Evolutionary conservation across 2,888 invertebrate genomes (phyloP).

Genomic region (Calephelis perditalis): DNA sequence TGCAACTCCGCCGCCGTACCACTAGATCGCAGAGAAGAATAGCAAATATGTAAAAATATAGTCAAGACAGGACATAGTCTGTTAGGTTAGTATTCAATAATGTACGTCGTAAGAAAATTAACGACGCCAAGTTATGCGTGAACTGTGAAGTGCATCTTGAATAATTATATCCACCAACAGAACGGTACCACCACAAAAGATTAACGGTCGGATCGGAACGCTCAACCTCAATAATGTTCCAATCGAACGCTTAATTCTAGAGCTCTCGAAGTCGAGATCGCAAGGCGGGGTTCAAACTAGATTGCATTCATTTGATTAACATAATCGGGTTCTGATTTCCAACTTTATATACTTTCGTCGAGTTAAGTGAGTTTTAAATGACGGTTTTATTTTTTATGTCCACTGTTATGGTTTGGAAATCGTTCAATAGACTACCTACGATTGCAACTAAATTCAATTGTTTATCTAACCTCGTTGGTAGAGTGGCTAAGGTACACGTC

Average conservation of each 20-base stretch:
- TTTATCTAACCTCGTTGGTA: too few relatives aligned
- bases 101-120: background rate
- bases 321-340: conserved; percentile 28
- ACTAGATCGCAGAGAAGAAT: too few relatives aligned
- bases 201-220: conserved; percentile 49
- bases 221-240: conserved; percentile 45
- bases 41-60: too few relatives aligned
- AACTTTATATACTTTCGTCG: conserved; percentile 25
- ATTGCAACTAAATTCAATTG: too few relatives aligned
- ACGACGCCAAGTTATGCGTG: conserved; percentile 12
- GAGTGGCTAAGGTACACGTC: too few relatives aligned
- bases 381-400: too few relatives aligned
- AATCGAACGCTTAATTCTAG: conserved; percentile 47
- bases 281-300: conserved; percentile 20
- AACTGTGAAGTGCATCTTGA: conserved; percentile 22
- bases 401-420: too few relatives aligned
- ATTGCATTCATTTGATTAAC: conserved; percentile 28
- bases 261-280: conserved; percentile 36
- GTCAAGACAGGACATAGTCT: too few relatives aligned
- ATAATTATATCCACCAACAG: conserved; percentile 24
- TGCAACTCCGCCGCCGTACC: too few relatives aligned
- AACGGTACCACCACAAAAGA: conserved; percentile 33
- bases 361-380: conserved; percentile 13
- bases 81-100: too few relatives aligned
- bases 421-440: too few relatives aligned